Base-by-base conservation (phyloP, 30 jellyfish, hydroid and myxozoan species). In the Turritopsis rubra region DNA sequence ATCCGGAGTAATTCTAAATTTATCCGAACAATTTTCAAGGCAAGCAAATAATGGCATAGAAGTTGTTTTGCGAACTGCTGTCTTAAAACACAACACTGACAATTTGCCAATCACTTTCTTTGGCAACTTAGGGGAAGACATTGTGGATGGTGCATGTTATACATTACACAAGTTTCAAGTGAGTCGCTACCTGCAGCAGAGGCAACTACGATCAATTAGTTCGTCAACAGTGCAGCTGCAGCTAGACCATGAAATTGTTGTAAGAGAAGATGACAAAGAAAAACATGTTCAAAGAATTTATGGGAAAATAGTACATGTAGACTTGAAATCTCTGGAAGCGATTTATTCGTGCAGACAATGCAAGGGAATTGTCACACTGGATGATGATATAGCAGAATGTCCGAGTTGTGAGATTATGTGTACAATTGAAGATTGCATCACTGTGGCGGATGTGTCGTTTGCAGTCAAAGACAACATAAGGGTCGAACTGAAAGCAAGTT, bases 201-300 rank as follows among this genome's bases (percentile, higher is more conserved):
- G n/a, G n/a, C n/a, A n/a, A n/a, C n/a, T n/a, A n/a, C n/a, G n/a
- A n/a, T n/a, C n/a, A n/a, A n/a, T n/a, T n/a, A n/a, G n/a, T n/a
- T n/a, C n/a, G n/a, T n/a, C n/a, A 60, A 60, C 73, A 18, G 73
- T 60, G 19, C 73, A 60, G 73, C 73, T 60, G 22, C 73, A 60
- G 21, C 73, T 60, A 0, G 73, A 60, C 19, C 73, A 60, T 60
- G 73, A 60, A 60, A 60, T 60, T 0, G 73, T 60, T 60, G 73
- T 60, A 60, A 21, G 21, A 60, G 73, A 60, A 60, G 73, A 60
- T 18, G 73, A 60, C 21, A 60, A 60, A 60, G 73, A 60, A 60
- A 60, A 60, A 60, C 73, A 18, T 60, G 19, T 60, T 21, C 19
- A 60, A 60, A 60, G 21, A 0, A 23, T 60, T 60, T 60, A 23